These are phyloP conservation scores for Thecophora atra DNA, from an alignment of 2,888 invertebrate species.

Conservation along the genomic window DNA sequence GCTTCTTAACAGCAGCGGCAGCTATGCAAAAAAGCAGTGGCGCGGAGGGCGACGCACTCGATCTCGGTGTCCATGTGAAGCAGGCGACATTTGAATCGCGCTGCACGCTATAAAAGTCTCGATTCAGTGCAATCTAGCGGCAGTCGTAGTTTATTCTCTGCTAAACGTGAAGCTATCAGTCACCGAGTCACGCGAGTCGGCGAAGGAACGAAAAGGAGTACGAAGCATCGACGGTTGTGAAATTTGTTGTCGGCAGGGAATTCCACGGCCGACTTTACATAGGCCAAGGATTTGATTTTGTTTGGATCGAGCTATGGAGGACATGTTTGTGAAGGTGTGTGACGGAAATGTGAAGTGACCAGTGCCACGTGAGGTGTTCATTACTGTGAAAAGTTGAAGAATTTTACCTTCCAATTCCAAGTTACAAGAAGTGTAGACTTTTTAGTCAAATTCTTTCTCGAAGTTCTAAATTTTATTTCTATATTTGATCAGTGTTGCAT, in stretches of 20 bases:
- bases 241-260: not conserved
- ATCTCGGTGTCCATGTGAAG: constrained; percentile 55
- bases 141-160: constrained; percentile 44
- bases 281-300: not conserved
- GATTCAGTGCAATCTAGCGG: constrained; percentile 44
- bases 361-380: not conserved
- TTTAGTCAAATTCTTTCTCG: too few species aligned
- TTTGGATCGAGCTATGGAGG: constrained; percentile 5
- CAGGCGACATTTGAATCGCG: constrained; percentile 60
- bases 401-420: too few species aligned
- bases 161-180: constrained; percentile 28
- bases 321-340: constrained; percentile 24
- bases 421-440: too few species aligned
- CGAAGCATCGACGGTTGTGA: not conserved
- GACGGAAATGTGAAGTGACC: not conserved
- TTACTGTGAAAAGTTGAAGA: too few species aligned
- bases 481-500: not conserved
- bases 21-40: not conserved
- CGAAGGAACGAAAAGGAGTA: not conserved
- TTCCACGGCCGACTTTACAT: not conserved
- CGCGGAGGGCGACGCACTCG: not conserved
- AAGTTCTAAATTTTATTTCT: too few species aligned
- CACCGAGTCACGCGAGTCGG: constrained; percentile 11
- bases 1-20: not conserved
- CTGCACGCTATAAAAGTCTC: constrained; percentile 50